Conservation (phyloP, 2,797 vertebrate genomes). For the Melanogrammus aeglefinus region DNA sequence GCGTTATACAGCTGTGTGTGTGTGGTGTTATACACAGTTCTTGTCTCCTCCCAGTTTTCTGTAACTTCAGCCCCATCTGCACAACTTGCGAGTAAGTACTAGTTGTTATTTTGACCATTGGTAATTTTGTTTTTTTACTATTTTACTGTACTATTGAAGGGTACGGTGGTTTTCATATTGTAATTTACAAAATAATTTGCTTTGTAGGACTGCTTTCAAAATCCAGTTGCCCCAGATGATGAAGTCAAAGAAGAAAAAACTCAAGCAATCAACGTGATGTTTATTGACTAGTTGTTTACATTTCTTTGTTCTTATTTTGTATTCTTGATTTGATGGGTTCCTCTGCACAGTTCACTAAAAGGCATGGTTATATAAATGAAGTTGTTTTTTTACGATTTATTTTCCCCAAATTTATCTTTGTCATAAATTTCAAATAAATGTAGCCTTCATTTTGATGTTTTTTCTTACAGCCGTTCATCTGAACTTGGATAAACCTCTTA, state of each 20-base stretch:
- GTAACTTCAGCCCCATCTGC: constrained; percentile 98
- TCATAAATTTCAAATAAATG: not conserved
- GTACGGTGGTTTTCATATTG: not conserved
- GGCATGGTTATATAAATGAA: not conserved
- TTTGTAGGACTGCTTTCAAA: constrained; percentile 92
- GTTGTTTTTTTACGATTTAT: not conserved
- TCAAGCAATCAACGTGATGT: constrained; percentile 74
- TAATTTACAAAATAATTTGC: constrained; percentile 11
- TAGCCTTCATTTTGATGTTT: not conserved
- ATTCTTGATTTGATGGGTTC: constrained; percentile 14
- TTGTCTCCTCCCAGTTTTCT: constrained; percentile 82
- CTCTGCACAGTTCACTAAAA: not conserved
- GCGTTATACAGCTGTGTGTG: not conserved
- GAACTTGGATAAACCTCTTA: not conserved
- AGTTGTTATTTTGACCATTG: not conserved
- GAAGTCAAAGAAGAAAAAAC: constrained; percentile 96
- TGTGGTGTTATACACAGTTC: too few species aligned
- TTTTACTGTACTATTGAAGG: not conserved
- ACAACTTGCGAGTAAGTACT: constrained; percentile 98
- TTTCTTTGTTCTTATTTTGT: constrained; percentile 7
- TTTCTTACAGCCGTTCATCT: not conserved
- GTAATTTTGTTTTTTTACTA: not conserved
- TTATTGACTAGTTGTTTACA: not conserved
- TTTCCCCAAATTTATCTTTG: not conserved
- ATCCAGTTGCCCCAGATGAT: constrained; percentile 92